Percentiles rank a stretch among this genome's conserved stretches.
These are phyloP conservation scores for Theonella swinhoei DNA, from an alignment of 37 sponge, comb jelly and placozoan species.

Conservation along the genomic window DNA sequence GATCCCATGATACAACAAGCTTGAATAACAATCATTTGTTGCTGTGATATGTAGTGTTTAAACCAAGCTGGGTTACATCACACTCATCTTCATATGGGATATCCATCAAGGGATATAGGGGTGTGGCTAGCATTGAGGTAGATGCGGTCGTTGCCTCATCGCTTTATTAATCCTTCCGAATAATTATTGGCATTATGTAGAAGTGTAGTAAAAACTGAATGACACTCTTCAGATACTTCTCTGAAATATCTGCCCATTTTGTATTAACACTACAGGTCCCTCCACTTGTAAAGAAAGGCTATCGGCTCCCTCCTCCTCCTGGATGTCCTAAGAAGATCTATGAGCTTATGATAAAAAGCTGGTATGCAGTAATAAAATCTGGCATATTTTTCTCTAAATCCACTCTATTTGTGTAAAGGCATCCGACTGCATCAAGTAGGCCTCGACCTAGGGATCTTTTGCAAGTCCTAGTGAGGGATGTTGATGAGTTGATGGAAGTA, in stretches of 20 bases:
- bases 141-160: no score
- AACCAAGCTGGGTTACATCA: no score
- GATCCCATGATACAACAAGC: not conserved
- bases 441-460: not conserved
- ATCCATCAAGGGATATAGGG: no score
- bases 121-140: no score
- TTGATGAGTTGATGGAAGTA: not conserved
- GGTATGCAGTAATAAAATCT: not conserved
- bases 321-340: not conserved
- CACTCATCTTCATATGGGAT: no score
- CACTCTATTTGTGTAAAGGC: not conserved
- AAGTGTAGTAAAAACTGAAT: no score
- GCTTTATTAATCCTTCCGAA: no score
- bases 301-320: not conserved
- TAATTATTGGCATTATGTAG: no score
- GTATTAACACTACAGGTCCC: not conserved
- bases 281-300: not conserved
- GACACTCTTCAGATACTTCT: no score
- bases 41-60: no score
- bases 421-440: not conserved
- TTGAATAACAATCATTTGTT: slow-evolving; percentile 19
- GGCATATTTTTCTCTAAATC: not conserved
- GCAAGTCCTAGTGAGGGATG: not conserved
- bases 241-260: no score
- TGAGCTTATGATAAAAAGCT: not conserved